phyloP scores from a whole-genome alignment of 2,888 invertebrate species.

The Torymus texanus region DNA sequence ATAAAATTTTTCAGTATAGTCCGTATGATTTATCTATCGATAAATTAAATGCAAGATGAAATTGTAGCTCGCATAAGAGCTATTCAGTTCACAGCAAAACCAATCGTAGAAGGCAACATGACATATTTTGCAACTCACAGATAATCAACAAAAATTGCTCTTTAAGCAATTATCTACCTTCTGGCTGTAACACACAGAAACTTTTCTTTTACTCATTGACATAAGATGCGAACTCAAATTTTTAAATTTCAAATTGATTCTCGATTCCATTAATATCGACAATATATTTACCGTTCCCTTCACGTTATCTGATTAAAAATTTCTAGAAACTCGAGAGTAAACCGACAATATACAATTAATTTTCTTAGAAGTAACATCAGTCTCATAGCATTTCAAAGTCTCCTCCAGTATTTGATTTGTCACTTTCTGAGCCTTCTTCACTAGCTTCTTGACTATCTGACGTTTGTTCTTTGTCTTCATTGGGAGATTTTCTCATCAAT shows the following conservation, averaged over 20 bases:
- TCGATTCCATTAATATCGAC: constrained; percentile 1
- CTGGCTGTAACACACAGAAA: constrained; percentile 18
- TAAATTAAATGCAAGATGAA: constrained; percentile 43
- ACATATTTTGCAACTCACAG: constrained; percentile 15
- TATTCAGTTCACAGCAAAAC: constrained; percentile 12
- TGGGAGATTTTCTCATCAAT: constrained; percentile 59
- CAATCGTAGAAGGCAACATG: constrained; percentile 23
- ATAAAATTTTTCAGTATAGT: constrained; percentile 32
- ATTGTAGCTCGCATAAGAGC: constrained; percentile 20
- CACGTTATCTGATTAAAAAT: constrained; percentile 24
- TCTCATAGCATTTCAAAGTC: constrained; percentile 90
- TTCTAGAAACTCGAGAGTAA: constrained; percentile 35
- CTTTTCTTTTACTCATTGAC: constrained; percentile 6
- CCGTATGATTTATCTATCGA: constrained; percentile 25
- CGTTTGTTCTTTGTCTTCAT: constrained; percentile 57
- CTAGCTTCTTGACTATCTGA: constrained; percentile 68
- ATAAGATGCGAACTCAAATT: constrained; percentile 7
- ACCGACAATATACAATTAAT: constrained; percentile 32
- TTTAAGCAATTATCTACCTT: constrained; percentile 16
- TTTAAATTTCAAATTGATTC: constrained; percentile 3
- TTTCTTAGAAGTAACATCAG: constrained; percentile 41
- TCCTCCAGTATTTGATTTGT: constrained; percentile 88
- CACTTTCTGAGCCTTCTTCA: constrained; percentile 83
- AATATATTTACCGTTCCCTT: constrained; percentile 10
- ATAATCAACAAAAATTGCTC: constrained; percentile 22